Evolutionary conservation across 2,888 invertebrate genomes (phyloP), one percentile per base, ranked within the genome.

Genomic region (Melipona bicolor): DNA sequence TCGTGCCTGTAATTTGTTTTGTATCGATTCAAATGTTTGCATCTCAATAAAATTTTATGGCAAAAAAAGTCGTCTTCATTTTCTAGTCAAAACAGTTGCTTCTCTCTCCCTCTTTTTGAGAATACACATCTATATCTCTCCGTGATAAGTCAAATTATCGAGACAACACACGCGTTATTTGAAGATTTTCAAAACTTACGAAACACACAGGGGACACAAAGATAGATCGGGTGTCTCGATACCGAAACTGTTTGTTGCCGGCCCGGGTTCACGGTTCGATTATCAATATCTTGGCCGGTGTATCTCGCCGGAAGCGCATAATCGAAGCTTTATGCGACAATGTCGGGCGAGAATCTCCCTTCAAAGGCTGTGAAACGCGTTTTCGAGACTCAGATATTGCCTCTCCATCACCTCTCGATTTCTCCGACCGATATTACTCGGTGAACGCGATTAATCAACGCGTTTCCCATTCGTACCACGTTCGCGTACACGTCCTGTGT

Each of bases 241-340:
- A 49, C 49, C 5, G 24, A 27, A 21, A n/a, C 43, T 50, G 68
- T 64, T 71, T 71, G 49, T 32, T 64, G 27, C n/a, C 19, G 77
- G 27, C 21, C 15, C 15, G 54, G 54, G 56, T 70, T 62, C 24
- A 64, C 52, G 77, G 52, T 54, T 77, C 77, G 77, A 78, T 73
- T 78, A 78, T 73, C 78, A 67, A 64, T 77, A 77, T 71, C 77
- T 70, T 62, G 5, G 36, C 24, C 43, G n/a, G 17, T 76, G 61
- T 70, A 64, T 54, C 54, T 71, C 21, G 15, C 54, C 49, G 62
- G 64, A 43, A 71, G 61, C 69, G 61, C 61, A 52, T 77, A 70
- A 77, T 70, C 69, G 69, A 70, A 70, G 77, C 77, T 70, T 77
- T 74, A 70, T 50, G 50, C 78, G 69, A 70, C 77, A 61, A 73